Evolutionary conservation across 2,888 invertebrate genomes (phyloP).

Genomic region (Heliconius cydno): DNA sequence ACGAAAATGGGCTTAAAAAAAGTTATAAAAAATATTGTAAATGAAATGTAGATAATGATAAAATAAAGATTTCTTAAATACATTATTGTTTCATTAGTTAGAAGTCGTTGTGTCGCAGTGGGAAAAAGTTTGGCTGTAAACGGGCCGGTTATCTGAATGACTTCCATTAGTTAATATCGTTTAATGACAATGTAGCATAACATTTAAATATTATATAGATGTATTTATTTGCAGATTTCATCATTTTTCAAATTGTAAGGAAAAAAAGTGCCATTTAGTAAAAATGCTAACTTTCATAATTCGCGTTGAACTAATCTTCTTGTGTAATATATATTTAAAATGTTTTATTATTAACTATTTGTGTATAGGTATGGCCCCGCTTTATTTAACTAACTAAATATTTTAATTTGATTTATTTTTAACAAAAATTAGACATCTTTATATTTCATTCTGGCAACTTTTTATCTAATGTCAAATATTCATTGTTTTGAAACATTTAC

Average conservation of each 20-base stretch:
- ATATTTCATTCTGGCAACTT: background rate
- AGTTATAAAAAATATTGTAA: background rate
- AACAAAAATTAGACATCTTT: background rate
- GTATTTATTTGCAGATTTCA: too few species aligned
- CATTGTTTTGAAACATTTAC: slow-evolving; percentile 16
- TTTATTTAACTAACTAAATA: background rate
- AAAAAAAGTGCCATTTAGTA: too few species aligned
- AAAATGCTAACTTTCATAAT: too few species aligned
- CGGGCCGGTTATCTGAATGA: too few species aligned
- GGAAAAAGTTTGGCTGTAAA: background rate
- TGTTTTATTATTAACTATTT: too few species aligned
- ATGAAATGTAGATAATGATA: background rate
- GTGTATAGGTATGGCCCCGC: background rate
- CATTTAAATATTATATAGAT: too few species aligned
- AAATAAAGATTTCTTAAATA: slow-evolving; percentile 1
- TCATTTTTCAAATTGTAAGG: too few species aligned
- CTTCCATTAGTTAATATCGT: too few species aligned
- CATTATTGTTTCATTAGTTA: background rate
- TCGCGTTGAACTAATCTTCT: too few species aligned
- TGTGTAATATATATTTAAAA: too few species aligned
- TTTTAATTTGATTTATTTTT: background rate
- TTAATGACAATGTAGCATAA: too few species aligned
- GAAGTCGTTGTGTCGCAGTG: background rate
- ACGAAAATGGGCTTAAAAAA: background rate
- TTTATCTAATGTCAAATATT: background rate